Evolutionary conservation across 2,888 invertebrate genomes (phyloP).

Genomic region (Hipparchia semele): DNA sequence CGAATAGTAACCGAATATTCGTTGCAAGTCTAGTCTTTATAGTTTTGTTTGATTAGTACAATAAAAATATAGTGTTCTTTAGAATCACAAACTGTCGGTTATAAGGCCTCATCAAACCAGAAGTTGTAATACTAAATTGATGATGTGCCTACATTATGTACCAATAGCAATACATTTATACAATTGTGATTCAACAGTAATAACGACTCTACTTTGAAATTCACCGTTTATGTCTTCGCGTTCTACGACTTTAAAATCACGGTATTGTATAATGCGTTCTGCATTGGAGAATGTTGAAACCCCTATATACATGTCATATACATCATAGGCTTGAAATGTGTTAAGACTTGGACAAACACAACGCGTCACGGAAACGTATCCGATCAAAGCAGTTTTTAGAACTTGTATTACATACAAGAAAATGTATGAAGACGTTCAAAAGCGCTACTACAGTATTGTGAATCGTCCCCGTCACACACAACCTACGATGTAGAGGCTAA

Average conservation of each 20-base stretch:
- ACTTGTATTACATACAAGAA: no score
- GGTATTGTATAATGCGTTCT: constrained; percentile 12
- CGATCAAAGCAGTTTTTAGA: no score
- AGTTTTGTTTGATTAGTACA: no score
- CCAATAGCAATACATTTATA: not conserved
- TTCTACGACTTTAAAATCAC: not conserved
- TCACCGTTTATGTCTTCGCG: not conserved
- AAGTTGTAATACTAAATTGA: no score
- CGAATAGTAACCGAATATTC: no score
- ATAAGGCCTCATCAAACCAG: not conserved
- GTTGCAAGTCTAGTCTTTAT: no score
- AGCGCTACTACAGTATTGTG: no score
- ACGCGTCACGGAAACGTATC: not conserved
- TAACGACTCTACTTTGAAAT: not conserved
- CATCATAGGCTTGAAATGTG: constrained; percentile 25
- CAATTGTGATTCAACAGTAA: not conserved
- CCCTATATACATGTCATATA: constrained; percentile 24
- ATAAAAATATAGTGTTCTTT: no score
- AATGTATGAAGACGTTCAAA: no score
- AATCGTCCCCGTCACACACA: no score
- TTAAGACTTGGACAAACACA: not conserved
- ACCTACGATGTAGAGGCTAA: no score
- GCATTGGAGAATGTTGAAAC: constrained; percentile 25
- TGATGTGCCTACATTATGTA: not conserved
- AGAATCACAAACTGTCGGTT: not conserved